Evolutionary conservation across 2,888 invertebrate genomes (phyloP), one percentile per base, ranked within the genome.

Genomic region (Phlogophora meticulosa): DNA sequence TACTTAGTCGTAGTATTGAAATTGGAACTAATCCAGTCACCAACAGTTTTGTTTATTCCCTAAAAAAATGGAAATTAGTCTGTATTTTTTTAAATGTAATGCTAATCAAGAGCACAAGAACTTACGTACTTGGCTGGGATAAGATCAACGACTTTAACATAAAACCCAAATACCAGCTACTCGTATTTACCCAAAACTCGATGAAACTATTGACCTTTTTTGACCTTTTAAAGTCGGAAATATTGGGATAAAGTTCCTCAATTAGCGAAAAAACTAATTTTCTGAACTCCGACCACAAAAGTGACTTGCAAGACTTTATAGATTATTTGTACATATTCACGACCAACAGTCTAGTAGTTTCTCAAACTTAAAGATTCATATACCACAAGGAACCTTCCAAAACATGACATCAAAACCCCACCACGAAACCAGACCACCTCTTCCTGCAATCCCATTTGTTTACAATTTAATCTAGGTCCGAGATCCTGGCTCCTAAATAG

Each of bases 401-500:
- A 4, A 28, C 11, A 20, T 11, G 9, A 15, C 13, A 60, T n/a
- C 1, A n/a, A n/a, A 34, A 32, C 0, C 10, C 11, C 24, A 28
- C 11, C 0, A 20, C 11, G 15, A 46, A 72, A 63, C 40, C 11
- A 45, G 1, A 13, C 1, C 17, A 57, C 17, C 34, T 55, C 52
- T 59, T 72, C 80, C 67, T 64, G 55, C 51, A 36, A 52, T 52
- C 9, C 32, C 20, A 63, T 76, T 66, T 51, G 80, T 79, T 76
- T 81, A 76, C 75, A 74, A 5, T 28, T 28, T 72, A 76, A 85
- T 81, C 71, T 84, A 82, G 84, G 80, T 78, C 66, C 60, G 48
- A 76, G 53, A 76, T 78, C 76, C 73, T 76, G 80, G 79, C 74
- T 72, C 77, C 78, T 80, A 78, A 80, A 84, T 78, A 72, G 28